These are phyloP conservation scores for Pachypanchax playfairii DNA, from an alignment of 2,113 vertebrate genomes.

Conservation along the genomic window DNA sequence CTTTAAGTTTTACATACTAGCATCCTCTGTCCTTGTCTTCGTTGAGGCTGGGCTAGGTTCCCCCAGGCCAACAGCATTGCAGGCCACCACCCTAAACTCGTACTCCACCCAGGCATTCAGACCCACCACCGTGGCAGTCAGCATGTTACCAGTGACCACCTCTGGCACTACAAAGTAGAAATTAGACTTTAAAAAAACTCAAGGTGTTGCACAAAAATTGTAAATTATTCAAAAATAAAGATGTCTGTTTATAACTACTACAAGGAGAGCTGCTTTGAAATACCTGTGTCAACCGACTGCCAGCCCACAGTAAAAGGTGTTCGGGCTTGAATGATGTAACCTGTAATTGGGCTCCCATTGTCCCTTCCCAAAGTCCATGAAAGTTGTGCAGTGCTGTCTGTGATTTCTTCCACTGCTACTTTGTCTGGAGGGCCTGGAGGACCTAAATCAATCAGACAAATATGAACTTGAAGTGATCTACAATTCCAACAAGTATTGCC, in stretches of 20 bases:
- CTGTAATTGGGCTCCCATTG: constrained; percentile 91
- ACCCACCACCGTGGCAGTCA: constrained; percentile 90
- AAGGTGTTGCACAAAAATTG: neutral
- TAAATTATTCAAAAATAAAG: constrained; percentile 26
- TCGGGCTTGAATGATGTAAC: constrained; percentile 87
- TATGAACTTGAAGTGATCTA: constrained; percentile 26
- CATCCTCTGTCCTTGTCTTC: constrained; percentile 95
- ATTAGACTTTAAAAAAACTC: neutral
- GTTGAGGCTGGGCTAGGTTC: constrained; percentile 91
- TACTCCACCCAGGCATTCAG: constrained; percentile 98
- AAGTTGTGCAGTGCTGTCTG: constrained; percentile 90
- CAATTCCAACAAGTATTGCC: constrained; percentile 4
- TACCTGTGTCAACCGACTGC: constrained; percentile 92
- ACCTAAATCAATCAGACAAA: constrained; percentile 77
- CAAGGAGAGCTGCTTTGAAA: neutral
- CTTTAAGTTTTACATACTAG: constrained; percentile 82
- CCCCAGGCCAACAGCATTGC: constrained; percentile 90
- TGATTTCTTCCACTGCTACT: constrained; percentile 90
- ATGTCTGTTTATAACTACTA: neutral
- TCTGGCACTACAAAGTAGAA: constrained; percentile 83
- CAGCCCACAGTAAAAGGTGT: constrained; percentile 95
- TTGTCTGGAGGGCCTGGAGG: constrained; percentile 89
- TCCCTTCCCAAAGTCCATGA: constrained; percentile 91
- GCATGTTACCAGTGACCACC: constrained; percentile 86
- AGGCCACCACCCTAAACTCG: constrained; percentile 94